Percentiles rank a stretch among this genome's conserved stretches.
Conservation (phyloP, 2,113 vertebrate species). For the Redunca redunca region DNA sequence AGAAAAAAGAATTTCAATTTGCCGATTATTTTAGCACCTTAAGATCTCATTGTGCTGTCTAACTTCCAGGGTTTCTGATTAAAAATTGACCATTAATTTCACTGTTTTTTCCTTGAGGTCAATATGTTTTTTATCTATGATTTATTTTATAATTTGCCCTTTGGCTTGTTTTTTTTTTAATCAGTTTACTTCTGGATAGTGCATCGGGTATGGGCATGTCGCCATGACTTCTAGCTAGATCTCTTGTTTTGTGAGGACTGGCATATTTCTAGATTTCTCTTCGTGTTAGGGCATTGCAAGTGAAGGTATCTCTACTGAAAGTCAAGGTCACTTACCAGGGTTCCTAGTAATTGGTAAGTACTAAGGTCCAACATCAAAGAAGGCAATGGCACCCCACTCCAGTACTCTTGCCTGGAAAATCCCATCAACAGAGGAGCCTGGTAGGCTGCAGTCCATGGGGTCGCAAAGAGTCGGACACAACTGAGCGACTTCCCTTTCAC, state of each 20-base stretch:
- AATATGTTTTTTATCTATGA: neutral
- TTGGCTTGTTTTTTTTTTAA: neutral
- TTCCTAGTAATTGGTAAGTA: neutral
- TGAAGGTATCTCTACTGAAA: neutral
- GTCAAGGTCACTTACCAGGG: neutral
- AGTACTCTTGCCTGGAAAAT: too few species aligned
- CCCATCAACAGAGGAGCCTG: too few species aligned
- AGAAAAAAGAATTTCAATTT: neutral
- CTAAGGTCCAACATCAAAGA: neutral
- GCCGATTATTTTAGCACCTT: neutral
- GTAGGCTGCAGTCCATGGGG: too few species aligned
- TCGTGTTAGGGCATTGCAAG: neutral
- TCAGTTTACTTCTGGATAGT: neutral
- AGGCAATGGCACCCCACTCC: too few species aligned
- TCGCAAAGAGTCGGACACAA: too few species aligned
- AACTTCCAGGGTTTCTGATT: neutral
- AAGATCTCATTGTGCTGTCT: neutral
- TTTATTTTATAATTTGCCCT: constrained; percentile 7
- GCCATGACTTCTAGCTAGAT: neutral
- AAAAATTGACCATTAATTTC: neutral
- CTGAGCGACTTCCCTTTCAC: too few species aligned
- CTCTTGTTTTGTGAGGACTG: neutral
- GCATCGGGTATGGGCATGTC: neutral
- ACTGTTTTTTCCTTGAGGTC: neutral
- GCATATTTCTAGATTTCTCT: neutral